A percentile compares a stretch with the other conserved stretches of the same genome.
Evolutionary conservation across 2,113 vertebrate species (phyloP).

Genomic region (Paracyprichromis sp.): DNA sequence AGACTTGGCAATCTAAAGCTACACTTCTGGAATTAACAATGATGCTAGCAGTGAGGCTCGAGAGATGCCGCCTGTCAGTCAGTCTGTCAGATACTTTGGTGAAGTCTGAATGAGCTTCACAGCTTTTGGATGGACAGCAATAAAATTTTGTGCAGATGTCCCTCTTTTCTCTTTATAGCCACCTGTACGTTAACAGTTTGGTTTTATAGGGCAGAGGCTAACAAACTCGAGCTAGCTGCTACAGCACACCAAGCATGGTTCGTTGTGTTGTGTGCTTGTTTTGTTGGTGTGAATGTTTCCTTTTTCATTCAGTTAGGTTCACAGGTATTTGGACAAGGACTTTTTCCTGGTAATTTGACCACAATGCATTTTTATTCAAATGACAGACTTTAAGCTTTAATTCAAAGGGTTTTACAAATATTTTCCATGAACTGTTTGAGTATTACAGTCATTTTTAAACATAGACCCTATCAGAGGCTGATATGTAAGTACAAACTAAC

Average conservation of each 20-base stretch:
- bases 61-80: not conserved
- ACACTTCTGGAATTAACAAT: not conserved
- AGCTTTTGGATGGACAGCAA: not conserved
- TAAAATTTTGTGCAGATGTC: not conserved
- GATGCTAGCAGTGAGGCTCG: not conserved
- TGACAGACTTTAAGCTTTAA: not conserved
- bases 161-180: not conserved
- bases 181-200: not conserved
- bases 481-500: not conserved
- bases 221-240: not conserved
- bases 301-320: not conserved
- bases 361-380: not conserved
- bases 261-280: not conserved
- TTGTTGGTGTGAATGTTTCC: not conserved
- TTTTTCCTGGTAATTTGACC: not conserved
- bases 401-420: not conserved
- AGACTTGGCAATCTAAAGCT: not conserved
- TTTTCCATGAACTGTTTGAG: not conserved
- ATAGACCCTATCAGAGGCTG: not conserved
- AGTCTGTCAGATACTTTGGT: not conserved
- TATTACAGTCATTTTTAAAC: not conserved
- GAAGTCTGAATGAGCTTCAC: not conserved
- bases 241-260: accelerated
- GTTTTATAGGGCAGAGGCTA: not conserved
- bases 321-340: not conserved